Evolutionary conservation across 1,140 invertebrate species (phyloP), one percentile per base, ranked within the genome.

Genomic region (Drosophila bifasciata): DNA sequence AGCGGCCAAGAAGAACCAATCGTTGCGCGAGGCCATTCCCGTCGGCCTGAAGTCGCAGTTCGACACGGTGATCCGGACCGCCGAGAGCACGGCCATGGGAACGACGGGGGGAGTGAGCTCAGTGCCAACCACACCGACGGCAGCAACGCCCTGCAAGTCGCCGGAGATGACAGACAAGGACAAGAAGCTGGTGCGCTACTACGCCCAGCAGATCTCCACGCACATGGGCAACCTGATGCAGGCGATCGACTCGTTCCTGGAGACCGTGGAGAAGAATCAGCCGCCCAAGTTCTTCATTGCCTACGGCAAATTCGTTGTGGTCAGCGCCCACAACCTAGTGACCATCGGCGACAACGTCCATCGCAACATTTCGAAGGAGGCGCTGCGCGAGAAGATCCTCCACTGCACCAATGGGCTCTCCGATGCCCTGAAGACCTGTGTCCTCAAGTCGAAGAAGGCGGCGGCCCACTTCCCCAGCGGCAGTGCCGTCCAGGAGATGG

Each of bases 271-370:
- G 80, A 96, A 96, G 90, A 98, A 98, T 89, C 96, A 98, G 91
- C 97, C 97, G 8, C 97, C 98, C 0, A 97, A 97, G 92, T 95
- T 97, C 55, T 98, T 98, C 90, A 94, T 99, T 15, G 96, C 96
- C 21, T 96, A 98, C 90, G 96, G 97, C 11, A 99, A 99, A 92
- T 98, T 98, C 91, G 97, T 99, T 2, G 96, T 99, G 16, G 92
- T 99, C 5, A 96, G 96, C 86, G 97, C 97, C 17, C 97, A 98
- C 89, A 96, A 97, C 90, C 93, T 99, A 74, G 96, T 99, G 6
- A 96, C 97, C 85, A 98, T 98, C 64, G 97, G 97, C 9, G 97
- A 99, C 92, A 97, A 96, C 5, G 95, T 99, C 36, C 95, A 96
- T 92, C 94, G 95, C 84, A 96, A 97, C 92, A 93, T 97, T 13